phyloP scores from a whole-genome alignment of 2,888 invertebrate species.

The Lamellibrachia columna region DNA sequence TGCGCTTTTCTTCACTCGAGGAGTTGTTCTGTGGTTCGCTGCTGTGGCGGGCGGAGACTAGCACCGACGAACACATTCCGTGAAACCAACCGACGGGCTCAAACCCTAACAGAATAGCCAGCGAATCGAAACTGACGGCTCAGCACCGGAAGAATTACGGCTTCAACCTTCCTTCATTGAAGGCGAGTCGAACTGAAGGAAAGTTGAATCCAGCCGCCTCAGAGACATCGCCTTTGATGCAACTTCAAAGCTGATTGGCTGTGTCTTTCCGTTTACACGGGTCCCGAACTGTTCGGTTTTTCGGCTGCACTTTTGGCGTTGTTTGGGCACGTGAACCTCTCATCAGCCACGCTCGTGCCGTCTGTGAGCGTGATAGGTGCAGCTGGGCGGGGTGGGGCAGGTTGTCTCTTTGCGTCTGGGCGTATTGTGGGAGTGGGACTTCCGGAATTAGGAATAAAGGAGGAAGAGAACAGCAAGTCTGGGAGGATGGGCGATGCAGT shows the following conservation, averaged over 20 bases:
- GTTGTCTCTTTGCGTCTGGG: background rate
- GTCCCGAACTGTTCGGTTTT: background rate
- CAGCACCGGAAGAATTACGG: background rate
- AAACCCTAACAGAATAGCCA: background rate
- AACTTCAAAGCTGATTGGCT: background rate
- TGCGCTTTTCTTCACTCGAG: background rate
- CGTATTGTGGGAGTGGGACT: background rate
- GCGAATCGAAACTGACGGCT: background rate
- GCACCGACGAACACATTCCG: background rate
- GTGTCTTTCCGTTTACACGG: conserved; percentile 8
- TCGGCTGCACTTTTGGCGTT: background rate
- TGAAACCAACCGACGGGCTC: background rate
- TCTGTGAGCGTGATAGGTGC: background rate
- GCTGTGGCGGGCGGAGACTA: background rate
- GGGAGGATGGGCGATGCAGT: background rate
- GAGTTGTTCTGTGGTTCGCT: background rate
- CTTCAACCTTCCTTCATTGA: background rate
- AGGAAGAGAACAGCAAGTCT: background rate
- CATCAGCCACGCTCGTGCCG: background rate
- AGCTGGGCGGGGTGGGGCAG: background rate
- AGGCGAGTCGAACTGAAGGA: background rate
- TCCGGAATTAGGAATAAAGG: background rate
- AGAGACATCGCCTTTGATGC: background rate
- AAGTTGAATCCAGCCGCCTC: background rate
- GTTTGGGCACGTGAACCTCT: conserved; percentile 16